These are phyloP conservation scores for Geodia barretti DNA, from an alignment of 37 sponge, comb jelly and placozoan genomes.

Conservation along the genomic window DNA sequence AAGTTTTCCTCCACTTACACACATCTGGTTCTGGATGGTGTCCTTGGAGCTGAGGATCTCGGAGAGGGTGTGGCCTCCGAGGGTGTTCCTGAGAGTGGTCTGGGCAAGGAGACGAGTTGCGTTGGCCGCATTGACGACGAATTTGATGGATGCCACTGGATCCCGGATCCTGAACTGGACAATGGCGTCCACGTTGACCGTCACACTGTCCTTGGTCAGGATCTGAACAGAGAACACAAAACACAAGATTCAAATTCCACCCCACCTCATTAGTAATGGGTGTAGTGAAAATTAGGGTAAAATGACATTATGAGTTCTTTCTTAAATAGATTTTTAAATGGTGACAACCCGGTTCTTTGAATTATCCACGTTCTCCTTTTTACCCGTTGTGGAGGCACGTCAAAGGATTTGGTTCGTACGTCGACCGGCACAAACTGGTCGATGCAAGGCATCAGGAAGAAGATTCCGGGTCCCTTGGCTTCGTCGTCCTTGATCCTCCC, in stretches of 20 bases:
- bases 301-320: no score
- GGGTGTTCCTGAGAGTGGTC: slow-evolving; percentile 92
- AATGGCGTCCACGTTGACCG: slow-evolving; percentile 94
- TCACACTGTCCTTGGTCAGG: slow-evolving; percentile 92
- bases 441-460: slow-evolving; percentile 87
- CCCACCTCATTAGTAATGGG: no score
- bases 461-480: slow-evolving; percentile 85
- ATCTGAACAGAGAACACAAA: slow-evolving; percentile 62
- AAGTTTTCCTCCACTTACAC: slow-evolving; percentile 15
- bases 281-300: no score
- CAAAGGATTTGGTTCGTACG: slow-evolving; percentile 83
- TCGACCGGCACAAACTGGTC: slow-evolving; percentile 78
- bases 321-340: background rate
- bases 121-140: slow-evolving; percentile 60
- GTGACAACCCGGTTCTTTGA: no score
- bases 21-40: slow-evolving; percentile 65
- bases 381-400: slow-evolving; percentile 94
- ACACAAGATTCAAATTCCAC: no score
- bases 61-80: slow-evolving; percentile 88
- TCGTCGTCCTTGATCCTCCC: slow-evolving; percentile 84
- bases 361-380: no score
- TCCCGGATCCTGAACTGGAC: slow-evolving; percentile 83
- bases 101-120: slow-evolving; percentile 93
- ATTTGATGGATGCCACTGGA: slow-evolving; percentile 80
- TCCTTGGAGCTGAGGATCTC: slow-evolving; percentile 86